Conservation (phyloP, 2,888 invertebrate species). For the Penaeus monodon region DNA sequence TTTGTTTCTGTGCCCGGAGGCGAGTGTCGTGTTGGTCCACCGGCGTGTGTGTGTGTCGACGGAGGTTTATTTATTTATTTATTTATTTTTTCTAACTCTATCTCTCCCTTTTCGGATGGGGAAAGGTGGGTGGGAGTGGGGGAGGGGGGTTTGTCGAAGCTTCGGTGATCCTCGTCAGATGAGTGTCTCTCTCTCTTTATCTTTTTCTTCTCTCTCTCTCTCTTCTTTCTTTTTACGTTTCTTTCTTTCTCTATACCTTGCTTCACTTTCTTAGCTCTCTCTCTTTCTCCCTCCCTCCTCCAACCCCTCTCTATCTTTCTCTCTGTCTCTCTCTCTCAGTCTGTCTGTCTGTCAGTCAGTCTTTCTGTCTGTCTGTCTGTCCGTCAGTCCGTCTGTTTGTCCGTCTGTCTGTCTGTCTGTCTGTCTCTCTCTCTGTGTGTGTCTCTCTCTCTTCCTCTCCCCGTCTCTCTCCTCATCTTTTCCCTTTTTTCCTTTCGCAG, state of each 20-base stretch:
- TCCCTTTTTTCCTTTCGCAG: too few relatives aligned
- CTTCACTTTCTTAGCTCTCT: constrained; percentile 19
- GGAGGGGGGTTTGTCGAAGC: not conserved
- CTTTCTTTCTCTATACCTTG: not conserved
- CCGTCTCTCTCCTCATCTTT: not conserved
- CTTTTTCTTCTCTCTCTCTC: constrained; percentile 7
- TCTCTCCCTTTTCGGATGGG: too few relatives aligned
- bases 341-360: too few relatives aligned
- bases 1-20: too few relatives aligned
- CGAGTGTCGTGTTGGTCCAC: too few relatives aligned
- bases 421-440: not conserved
- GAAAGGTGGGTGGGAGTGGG: too few relatives aligned
- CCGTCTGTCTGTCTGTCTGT: not conserved
- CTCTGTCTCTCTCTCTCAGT: too few relatives aligned
- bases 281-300: constrained; percentile 11
- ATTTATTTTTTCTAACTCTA: too few relatives aligned
- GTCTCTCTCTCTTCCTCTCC: not conserved
- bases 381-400: not conserved
- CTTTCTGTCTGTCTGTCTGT: too few relatives aligned
- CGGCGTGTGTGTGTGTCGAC: too few relatives aligned
- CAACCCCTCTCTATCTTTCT: not conserved
- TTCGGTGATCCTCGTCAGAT: not conserved
- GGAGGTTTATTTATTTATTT: too few relatives aligned
- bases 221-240: not conserved
- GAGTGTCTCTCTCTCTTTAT: not conserved